Evolutionary conservation across 2,113 vertebrate genomes (phyloP).

Genomic region (Nanorana parkeri): DNA sequence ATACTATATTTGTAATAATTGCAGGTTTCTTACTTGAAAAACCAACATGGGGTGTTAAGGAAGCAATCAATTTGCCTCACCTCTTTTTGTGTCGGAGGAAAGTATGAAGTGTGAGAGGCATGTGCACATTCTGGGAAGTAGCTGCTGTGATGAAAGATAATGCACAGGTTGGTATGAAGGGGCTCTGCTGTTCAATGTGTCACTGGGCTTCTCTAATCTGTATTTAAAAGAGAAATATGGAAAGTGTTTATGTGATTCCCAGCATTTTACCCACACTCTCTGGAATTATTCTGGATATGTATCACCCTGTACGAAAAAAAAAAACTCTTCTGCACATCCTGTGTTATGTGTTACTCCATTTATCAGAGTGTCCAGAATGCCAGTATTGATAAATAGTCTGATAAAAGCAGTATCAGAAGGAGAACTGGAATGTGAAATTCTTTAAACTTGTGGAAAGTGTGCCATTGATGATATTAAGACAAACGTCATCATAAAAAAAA

Average conservation of each 20-base stretch:
- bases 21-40: slow-evolving; percentile 56
- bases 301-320: slow-evolving; percentile 1
- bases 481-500: too few relatives aligned
- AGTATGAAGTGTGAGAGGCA: slow-evolving; percentile 2
- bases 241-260: slow-evolving; percentile 4
- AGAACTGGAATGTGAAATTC: background rate
- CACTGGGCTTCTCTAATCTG: background rate
- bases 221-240: background rate
- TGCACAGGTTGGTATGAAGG: slow-evolving; percentile 15
- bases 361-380: background rate
- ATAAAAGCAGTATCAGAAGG: background rate
- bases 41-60: slow-evolving; percentile 30
- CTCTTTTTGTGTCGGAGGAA: background rate
- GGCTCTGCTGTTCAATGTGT: background rate
- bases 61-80: slow-evolving; percentile 29
- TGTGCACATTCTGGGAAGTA: slow-evolving; percentile 23
- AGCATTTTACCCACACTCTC: background rate
- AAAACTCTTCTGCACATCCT: background rate
- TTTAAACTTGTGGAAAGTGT: background rate
- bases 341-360: background rate
- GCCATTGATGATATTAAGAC: too few relatives aligned
- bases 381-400: slow-evolving; percentile 2
- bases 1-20: slow-evolving; percentile 55
- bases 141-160: slow-evolving; percentile 24
- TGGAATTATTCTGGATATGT: background rate